Percentiles rank a stretch among this genome's conserved stretches.
Evolutionary conservation across 1,140 invertebrate genomes (phyloP).

Genomic region (Diorhabda carinulata): DNA sequence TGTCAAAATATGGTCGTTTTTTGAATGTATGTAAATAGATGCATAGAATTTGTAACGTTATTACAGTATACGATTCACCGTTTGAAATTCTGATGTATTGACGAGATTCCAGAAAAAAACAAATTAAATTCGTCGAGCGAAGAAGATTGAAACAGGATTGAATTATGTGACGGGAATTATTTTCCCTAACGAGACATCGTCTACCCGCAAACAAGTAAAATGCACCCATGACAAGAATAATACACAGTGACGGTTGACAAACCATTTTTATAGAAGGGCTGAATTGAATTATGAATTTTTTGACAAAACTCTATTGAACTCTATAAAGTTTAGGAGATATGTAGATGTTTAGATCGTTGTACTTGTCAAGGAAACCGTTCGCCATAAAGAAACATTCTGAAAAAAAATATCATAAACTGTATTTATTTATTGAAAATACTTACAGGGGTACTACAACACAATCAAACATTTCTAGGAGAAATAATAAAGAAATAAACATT

Average conservation of each 20-base stretch:
- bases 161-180: constrained; percentile 15
- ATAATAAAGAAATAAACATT: too few relatives aligned
- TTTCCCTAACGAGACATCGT: constrained; percentile 3
- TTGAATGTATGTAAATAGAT: constrained; percentile 9
- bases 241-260: neutral
- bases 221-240: neutral
- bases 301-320: too few relatives aligned
- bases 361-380: too few relatives aligned
- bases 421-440: too few relatives aligned
- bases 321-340: too few relatives aligned
- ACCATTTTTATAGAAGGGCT: too few relatives aligned
- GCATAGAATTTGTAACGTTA: constrained; percentile 7
- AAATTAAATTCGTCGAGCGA: constrained; percentile 7
- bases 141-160: constrained; percentile 8
- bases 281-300: too few relatives aligned
- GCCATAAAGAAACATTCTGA: too few relatives aligned
- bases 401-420: too few relatives aligned
- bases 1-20: neutral
- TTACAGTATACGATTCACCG: constrained; percentile 5
- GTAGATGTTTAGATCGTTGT: too few relatives aligned
- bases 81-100: constrained; percentile 12
- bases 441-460: too few relatives aligned
- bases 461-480: too few relatives aligned
- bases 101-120: constrained; percentile 6
- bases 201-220: neutral